These are phyloP conservation scores for Drosophila varians DNA, from an alignment of 1,140 invertebrate species.

Conservation along the genomic window DNA sequence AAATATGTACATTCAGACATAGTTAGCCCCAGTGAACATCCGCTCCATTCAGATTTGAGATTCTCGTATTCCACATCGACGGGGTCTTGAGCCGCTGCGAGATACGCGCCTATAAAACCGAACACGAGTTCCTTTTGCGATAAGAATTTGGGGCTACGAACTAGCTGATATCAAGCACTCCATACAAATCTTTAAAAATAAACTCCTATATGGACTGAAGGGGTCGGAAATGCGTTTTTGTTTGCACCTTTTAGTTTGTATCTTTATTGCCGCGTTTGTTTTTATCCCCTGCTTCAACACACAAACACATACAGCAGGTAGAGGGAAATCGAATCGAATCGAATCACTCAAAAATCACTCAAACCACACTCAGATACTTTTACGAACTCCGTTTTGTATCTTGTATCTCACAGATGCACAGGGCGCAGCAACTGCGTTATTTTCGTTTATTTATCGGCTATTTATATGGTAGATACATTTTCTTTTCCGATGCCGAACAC, in stretches of 20 bases:
- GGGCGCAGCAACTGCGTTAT: conserved; percentile 63
- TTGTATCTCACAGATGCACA: conserved; percentile 62
- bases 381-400: conserved; percentile 60
- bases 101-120: conserved; percentile 66
- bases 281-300: conserved; percentile 71
- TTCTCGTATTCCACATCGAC: conserved; percentile 15
- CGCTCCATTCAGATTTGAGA: conserved; percentile 76
- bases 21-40: conserved; percentile 58
- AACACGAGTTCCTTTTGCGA: conserved; percentile 75
- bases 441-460: conserved; percentile 67
- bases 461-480: conserved; percentile 64
- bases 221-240: conserved; percentile 48
- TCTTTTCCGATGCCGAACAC: conserved; percentile 26
- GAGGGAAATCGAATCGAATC: conserved; percentile 50
- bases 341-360: conserved; percentile 62
- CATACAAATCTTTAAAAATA: conserved; percentile 17
- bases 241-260: conserved; percentile 73
- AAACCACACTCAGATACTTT: conserved; percentile 68
- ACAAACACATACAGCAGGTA: conserved; percentile 53
- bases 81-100: conserved; percentile 40
- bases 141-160: conserved; percentile 82
- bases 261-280: conserved; percentile 75
- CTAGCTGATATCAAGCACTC: conserved; percentile 46
- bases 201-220: background rate
- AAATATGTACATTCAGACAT: conserved; percentile 4